Evolutionary conservation across 2,888 invertebrate species (phyloP).

Genomic region (Cosmia pyralina): DNA sequence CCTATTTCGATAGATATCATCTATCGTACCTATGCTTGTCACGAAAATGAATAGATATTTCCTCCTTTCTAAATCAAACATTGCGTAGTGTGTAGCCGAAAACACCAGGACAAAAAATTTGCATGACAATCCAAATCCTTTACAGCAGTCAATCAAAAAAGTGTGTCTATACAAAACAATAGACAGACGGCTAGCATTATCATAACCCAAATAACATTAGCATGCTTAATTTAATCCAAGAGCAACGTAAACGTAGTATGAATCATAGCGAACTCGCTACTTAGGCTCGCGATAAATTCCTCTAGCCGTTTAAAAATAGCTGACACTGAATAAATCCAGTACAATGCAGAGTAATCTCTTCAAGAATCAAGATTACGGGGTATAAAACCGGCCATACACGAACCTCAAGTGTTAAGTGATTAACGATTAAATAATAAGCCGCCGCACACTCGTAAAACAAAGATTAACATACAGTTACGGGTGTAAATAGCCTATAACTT

Average conservation of each 20-base stretch:
- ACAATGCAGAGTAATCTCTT: constrained; percentile 66
- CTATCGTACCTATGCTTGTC: constrained; percentile 10
- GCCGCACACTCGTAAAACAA: constrained; percentile 88
- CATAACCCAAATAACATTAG: constrained; percentile 56
- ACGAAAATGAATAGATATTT: constrained; percentile 11
- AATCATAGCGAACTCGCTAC: constrained; percentile 57
- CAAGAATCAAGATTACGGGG: constrained; percentile 68
- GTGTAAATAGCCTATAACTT: constrained; percentile 90
- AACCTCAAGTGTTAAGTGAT: constrained; percentile 86
- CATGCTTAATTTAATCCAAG: constrained; percentile 40
- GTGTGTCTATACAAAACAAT: constrained; percentile 34
- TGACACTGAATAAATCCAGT: constrained; percentile 60
- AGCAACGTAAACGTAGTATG: constrained; percentile 52
- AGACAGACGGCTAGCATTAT: constrained; percentile 30
- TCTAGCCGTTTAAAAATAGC: constrained; percentile 65
- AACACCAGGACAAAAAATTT: neutral
- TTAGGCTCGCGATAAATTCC: constrained; percentile 59
- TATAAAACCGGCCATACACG: constrained; percentile 80
- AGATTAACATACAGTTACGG: constrained; percentile 90
- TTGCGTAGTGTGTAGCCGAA: constrained; percentile 1
- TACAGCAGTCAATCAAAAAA: constrained; percentile 22
- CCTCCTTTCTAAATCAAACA: constrained; percentile 2
- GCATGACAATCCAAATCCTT: constrained; percentile 18
- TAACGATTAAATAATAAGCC: constrained; percentile 89
- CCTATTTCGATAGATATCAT: neutral